A percentile compares a stretch with the other conserved stretches of the same genome.
Evolutionary conservation across 2,888 invertebrate genomes (phyloP).

Genomic region (Incurvaria masculella): DNA sequence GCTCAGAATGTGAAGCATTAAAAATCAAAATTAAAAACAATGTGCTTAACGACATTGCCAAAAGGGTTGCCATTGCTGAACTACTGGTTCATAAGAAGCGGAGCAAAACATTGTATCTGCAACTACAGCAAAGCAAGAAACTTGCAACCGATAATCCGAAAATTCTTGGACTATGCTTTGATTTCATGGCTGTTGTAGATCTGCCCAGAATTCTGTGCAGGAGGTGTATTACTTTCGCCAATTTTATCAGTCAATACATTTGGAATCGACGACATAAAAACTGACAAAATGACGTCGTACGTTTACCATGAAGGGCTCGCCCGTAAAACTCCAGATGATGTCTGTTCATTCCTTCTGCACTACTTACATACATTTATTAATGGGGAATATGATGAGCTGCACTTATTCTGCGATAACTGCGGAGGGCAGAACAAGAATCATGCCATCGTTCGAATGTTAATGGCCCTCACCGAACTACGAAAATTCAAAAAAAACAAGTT

Average conservation of each 20-base stretch:
- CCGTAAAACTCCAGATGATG: slow-evolving; percentile 1
- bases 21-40: too few relatives aligned
- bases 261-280: not conserved
- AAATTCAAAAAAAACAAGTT: slow-evolving; percentile 4
- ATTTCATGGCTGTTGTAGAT: too few relatives aligned
- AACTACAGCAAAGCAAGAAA: not conserved
- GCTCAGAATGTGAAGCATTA: slow-evolving; percentile 7
- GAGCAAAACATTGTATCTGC: slow-evolving; percentile 15
- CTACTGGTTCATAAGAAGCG: slow-evolving; percentile 15
- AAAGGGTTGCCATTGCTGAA: slow-evolving; percentile 6
- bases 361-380: not conserved
- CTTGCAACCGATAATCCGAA: not conserved
- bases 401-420: too few relatives aligned
- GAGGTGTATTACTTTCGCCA: slow-evolving; percentile 1
- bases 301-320: not conserved
- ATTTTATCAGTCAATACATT: not conserved
- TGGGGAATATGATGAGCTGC: not conserved
- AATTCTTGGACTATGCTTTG: not conserved
- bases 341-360: not conserved
- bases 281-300: not conserved
- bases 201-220: not conserved
- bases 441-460: not conserved
- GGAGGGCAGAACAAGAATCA: too few relatives aligned
- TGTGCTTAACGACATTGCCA: too few relatives aligned
- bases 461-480: slow-evolving; percentile 1